A percentile compares a stretch with the other conserved stretches of the same genome.
Evolutionary conservation across 2,888 invertebrate genomes (phyloP).

Genomic region (Seladonia tumulorum): DNA sequence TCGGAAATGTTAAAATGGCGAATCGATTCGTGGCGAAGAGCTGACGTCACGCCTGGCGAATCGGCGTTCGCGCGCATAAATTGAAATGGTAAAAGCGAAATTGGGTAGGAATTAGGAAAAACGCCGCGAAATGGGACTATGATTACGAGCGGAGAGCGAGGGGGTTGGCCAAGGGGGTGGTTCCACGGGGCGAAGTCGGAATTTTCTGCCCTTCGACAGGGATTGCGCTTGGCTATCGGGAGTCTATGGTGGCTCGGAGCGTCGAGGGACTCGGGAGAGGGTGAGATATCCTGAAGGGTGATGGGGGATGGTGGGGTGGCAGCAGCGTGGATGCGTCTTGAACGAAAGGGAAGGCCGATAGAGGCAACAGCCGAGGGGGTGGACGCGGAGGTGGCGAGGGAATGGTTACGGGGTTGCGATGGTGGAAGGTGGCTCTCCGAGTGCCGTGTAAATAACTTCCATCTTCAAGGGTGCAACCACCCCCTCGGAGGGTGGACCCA

Average conservation of each 20-base stretch:
- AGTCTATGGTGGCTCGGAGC: constrained; percentile 56
- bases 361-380: constrained; percentile 39
- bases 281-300: constrained; percentile 2
- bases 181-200: constrained; percentile 57
- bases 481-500: constrained; percentile 54
- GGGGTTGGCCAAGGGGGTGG: constrained; percentile 49
- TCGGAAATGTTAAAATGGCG: background rate
- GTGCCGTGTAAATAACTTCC: constrained; percentile 77
- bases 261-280: constrained; percentile 55
- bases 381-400: constrained; percentile 37
- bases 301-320: constrained; percentile 25
- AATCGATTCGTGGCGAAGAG: constrained; percentile 11
- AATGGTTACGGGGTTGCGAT: constrained; percentile 65
- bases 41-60: constrained; percentile 73
- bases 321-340: constrained; percentile 60
- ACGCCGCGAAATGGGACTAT: constrained; percentile 76
- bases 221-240: constrained; percentile 61
- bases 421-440: constrained; percentile 71
- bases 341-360: constrained; percentile 57
- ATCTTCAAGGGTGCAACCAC: constrained; percentile 75
- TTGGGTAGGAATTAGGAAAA: constrained; percentile 82
- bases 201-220: constrained; percentile 53
- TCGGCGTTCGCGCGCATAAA: constrained; percentile 79
- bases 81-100: constrained; percentile 83
- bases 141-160: constrained; percentile 65